phyloP scores from a whole-genome alignment of 1,140 invertebrate genomes.

The Venustaconcha ellipsiformis region DNA sequence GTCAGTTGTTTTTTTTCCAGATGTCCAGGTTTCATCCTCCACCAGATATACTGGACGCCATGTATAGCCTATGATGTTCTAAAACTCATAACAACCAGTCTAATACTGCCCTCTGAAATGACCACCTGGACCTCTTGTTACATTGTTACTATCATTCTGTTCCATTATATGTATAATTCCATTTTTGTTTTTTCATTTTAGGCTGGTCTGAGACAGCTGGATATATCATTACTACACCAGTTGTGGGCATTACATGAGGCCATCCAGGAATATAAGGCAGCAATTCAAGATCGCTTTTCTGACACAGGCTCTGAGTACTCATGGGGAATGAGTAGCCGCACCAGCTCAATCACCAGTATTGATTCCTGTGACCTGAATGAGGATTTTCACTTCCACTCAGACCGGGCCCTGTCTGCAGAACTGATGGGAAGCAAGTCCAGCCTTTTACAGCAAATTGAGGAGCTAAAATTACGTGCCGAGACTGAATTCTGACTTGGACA shows the following conservation, averaged over 20 bases:
- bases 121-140: too few relatives aligned
- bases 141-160: too few relatives aligned
- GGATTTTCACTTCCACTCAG: constrained; percentile 21
- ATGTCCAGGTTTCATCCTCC: too few relatives aligned
- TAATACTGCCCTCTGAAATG: too few relatives aligned
- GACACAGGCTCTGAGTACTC: constrained; percentile 52
- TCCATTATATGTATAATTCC: too few relatives aligned
- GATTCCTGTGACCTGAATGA: constrained; percentile 31
- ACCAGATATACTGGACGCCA: too few relatives aligned
- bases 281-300: constrained; percentile 79
- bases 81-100: too few relatives aligned
- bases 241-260: constrained; percentile 89
- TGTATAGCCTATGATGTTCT: too few relatives aligned
- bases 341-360: constrained; percentile 44
- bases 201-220: constrained; percentile 86
- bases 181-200: constrained; percentile 65
- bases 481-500: constrained; percentile 28
- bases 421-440: constrained; percentile 37
- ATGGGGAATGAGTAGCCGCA: constrained; percentile 35
- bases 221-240: constrained; percentile 86
- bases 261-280: constrained; percentile 85
- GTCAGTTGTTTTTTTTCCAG: too few relatives aligned
- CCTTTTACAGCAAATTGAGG: constrained; percentile 36
- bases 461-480: constrained; percentile 32
- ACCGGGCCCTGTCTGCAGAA: constrained; percentile 14